phyloP scores from a whole-genome alignment of 1,140 invertebrate genomes.

The Ladona fulva region DNA sequence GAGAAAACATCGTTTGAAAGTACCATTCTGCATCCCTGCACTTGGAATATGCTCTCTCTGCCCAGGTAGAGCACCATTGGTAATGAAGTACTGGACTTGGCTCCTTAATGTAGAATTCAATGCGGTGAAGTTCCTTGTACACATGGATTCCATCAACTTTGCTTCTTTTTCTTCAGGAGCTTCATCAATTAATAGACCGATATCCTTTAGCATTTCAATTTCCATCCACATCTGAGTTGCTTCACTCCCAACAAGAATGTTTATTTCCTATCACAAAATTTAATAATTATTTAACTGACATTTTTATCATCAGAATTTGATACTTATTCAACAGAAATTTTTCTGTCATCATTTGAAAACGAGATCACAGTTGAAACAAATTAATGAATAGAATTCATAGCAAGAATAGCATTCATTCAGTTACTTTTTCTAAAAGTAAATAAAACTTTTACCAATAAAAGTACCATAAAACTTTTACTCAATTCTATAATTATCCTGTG shows the following conservation, averaged over 20 bases:
- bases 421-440: neutral
- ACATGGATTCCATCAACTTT: neutral
- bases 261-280: neutral
- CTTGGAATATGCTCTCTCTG: too few species aligned
- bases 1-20: neutral
- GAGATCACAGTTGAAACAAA: neutral
- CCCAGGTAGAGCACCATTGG: too few species aligned
- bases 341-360: neutral
- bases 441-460: neutral
- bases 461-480: neutral
- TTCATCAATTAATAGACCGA: neutral
- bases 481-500: too few species aligned
- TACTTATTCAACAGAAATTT: neutral
- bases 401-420: neutral
- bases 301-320: neutral
- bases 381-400: neutral
- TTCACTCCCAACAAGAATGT: neutral
- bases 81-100: neutral
- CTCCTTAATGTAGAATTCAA: neutral
- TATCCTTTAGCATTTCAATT: neutral
- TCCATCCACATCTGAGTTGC: neutral
- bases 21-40: too few species aligned
- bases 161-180: neutral
- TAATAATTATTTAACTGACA: neutral
- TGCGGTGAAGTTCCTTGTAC: neutral